A percentile compares a stretch with the other conserved stretches of the same genome.
phyloP scores from a whole-genome alignment of 2,888 invertebrate genomes.

The Ypsolopha sequella region DNA sequence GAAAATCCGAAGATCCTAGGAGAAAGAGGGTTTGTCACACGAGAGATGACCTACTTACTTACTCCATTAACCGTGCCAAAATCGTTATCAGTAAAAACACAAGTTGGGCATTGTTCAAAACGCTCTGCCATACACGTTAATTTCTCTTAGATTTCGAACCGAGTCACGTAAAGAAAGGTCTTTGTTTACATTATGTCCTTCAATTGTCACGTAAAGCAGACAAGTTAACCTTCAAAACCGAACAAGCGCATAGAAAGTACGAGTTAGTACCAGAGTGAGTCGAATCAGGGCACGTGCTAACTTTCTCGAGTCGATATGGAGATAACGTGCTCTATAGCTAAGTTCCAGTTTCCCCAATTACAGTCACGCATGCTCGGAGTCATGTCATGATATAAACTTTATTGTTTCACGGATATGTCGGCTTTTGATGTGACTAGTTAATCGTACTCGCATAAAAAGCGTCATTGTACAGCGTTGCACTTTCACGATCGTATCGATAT shows the following conservation, averaged over 20 bases:
- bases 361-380: background rate
- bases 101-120: background rate
- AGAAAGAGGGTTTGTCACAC: background rate
- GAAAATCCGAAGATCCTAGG: too few species aligned
- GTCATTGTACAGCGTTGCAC: too few species aligned
- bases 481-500: constrained; percentile 16
- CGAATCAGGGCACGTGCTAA: constrained; percentile 33
- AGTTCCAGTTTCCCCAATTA: background rate
- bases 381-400: background rate
- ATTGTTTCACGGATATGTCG: background rate
- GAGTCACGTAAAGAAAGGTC: constrained; percentile 26
- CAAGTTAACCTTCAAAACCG: constrained; percentile 17
- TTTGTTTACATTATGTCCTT: background rate
- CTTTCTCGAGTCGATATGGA: constrained; percentile 33
- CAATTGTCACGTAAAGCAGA: background rate
- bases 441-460: too few species aligned
- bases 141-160: constrained; percentile 8
- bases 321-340: constrained; percentile 6
- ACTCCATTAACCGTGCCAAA: too few species aligned
- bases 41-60: too few species aligned
- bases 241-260: constrained; percentile 27
- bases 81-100: too few species aligned
- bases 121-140: background rate
- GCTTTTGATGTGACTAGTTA: too few species aligned
- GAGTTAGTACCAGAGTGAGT: constrained; percentile 13